Base-by-base conservation (phyloP, 2,113 vertebrate species). In the Otus sunia region DNA sequence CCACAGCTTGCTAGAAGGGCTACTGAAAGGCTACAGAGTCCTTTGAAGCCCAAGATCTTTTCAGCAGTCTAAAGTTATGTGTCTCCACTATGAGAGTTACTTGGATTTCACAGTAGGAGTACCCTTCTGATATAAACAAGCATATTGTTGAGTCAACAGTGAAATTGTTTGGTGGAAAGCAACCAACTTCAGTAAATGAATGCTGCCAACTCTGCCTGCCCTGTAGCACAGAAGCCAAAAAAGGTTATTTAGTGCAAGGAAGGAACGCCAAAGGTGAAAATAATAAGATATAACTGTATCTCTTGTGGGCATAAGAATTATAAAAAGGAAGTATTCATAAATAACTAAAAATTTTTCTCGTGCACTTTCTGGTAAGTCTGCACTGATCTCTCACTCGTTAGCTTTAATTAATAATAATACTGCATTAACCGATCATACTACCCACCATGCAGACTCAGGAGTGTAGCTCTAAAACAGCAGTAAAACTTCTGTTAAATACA, bases 141-240 rank as follows among this genome's bases (percentile, higher is more conserved):
- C 11, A 0, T 34, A 56, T 82, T 82, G 66, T 82, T 88, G 86
- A 67, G 66, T 92, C 90, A 90, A 49, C 45, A 62, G 60, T 85
- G 87, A 78, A 90, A 96, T 58, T 73, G 87, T 81, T 94, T 50
- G 34, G 82, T 77, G 74, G 87, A 69, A 90, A 71, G 63, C 86
- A 90, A 95, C 62, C 45, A 73, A 9, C 17, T 79, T 34, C 0
- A 1, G n/a, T 49, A 73, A 73, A 60, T 8, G 39, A 76, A 73
- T 2, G 8, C 53, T 90, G 91, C 36, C 76, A 90, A 43, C 36
- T 58, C 87, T 73, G 45, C 49, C 62, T 73, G 67, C 53, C 53
- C 67, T 64, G 29, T 15, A 60, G 90, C 53, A 73, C 55, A 86
- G 77, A 50, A 92, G 67, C 30, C 36, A 88, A 80, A 90, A 75